A percentile compares a stretch with the other conserved stretches of the same genome.
Conservation (phyloP, 2,888 invertebrate genomes). For the Trissoscelio sp. region DNA sequence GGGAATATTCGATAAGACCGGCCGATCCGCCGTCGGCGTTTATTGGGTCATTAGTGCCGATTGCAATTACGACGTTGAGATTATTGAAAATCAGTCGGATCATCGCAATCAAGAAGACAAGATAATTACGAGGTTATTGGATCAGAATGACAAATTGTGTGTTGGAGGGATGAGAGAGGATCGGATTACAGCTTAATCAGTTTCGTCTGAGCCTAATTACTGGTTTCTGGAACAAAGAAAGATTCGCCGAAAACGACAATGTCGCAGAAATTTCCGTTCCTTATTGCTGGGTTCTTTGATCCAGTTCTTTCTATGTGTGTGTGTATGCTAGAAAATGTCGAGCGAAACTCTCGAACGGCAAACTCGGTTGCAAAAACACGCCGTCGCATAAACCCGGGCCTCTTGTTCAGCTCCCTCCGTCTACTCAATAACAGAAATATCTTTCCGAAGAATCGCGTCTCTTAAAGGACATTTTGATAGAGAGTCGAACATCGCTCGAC, state of each 20-base stretch:
- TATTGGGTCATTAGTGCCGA: conserved; percentile 30
- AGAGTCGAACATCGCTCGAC: conserved; percentile 68
- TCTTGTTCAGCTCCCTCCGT: conserved; percentile 16
- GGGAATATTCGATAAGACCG: conserved; percentile 31
- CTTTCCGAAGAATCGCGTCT: conserved; percentile 65
- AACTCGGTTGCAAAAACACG: conserved; percentile 57
- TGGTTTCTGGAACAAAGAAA: conserved; percentile 18
- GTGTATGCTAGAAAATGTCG: conserved; percentile 16
- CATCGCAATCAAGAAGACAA: conserved; percentile 33
- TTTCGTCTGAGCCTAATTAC: conserved; percentile 26
- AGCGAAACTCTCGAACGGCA: conserved; percentile 37
- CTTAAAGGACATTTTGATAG: conserved; percentile 69
- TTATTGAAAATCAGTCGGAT: conserved; percentile 32
- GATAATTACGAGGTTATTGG: conserved; percentile 39
- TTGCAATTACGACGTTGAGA: conserved; percentile 8
- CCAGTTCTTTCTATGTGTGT: conserved; percentile 33
- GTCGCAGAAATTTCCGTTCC: conserved; percentile 23
- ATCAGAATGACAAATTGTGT: conserved; percentile 40
- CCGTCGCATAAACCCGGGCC: conserved; percentile 40
- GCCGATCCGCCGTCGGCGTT: neutral
- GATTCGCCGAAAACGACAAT: conserved; percentile 20
- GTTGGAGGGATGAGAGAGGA: neutral
- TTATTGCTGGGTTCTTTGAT: conserved; percentile 22
- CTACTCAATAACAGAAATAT: conserved; percentile 64
- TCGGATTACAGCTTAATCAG: conserved; percentile 28